A percentile compares a stretch with the other conserved stretches of the same genome.
Conservation (phyloP, 2,797 vertebrate species). For the Etheostoma perlongum region DNA sequence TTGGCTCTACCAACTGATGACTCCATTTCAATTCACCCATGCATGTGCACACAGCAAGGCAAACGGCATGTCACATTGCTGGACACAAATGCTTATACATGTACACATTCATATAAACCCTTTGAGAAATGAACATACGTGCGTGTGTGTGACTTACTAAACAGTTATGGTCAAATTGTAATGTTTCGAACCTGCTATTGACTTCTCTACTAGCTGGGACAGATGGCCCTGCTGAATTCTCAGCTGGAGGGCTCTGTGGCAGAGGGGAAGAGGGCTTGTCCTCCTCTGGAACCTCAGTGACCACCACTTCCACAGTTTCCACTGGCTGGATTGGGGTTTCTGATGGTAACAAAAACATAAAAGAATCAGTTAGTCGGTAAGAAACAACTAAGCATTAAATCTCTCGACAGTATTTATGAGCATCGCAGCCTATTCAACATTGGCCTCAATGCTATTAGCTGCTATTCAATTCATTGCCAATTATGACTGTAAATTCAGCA, state of each 20-base stretch:
- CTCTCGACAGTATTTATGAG: not conserved
- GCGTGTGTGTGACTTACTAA: not conserved
- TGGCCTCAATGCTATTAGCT: conserved; percentile 1
- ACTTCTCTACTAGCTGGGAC: conserved; percentile 89
- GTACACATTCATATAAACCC: not conserved
- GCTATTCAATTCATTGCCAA: conserved; percentile 28
- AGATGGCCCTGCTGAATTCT: conserved; percentile 85
- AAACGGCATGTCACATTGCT: conserved; percentile 22
- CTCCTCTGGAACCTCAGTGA: conserved; percentile 79
- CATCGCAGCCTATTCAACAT: not conserved
- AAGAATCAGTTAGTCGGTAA: conserved; percentile 32
- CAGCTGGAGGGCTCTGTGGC: conserved; percentile 86
- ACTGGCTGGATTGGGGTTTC: conserved; percentile 89
- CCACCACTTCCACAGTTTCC: conserved; percentile 72
- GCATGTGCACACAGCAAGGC: conserved; percentile 32
- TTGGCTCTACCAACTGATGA: conserved; percentile 52
- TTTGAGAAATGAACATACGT: too few species aligned
- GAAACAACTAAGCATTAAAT: conserved; percentile 7
- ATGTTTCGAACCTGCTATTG: conserved; percentile 91
- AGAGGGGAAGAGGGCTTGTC: conserved; percentile 84
- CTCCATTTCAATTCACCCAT: conserved; percentile 54
- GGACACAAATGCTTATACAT: conserved; percentile 13
- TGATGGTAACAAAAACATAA: conserved; percentile 65
- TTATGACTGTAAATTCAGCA: conserved; percentile 34
- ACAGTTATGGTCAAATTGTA: conserved; percentile 33